Evolutionary conservation across 2,113 vertebrate species (phyloP), one percentile per base, ranked within the genome.

Genomic region (Nansenia antarctica): DNA sequence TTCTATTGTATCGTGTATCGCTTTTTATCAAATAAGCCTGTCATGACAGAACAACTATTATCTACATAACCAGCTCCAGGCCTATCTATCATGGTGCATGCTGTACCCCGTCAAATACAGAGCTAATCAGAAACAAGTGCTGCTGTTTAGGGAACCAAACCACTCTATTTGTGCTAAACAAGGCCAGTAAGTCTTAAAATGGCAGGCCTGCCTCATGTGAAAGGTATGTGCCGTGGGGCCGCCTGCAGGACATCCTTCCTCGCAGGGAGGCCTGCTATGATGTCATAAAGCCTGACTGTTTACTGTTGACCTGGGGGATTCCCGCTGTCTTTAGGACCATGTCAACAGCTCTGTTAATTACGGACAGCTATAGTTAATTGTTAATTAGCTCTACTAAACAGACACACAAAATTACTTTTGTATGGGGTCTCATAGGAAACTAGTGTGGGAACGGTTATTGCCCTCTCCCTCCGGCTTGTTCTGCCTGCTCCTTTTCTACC

Each of bases 121-220:
- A 1, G 62, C 54, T 92, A 92, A 92, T 91, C 78, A 90, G 77
- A 85, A 91, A 78, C 90, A 90, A n/a, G 89, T 30, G 54, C 76
- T 78, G 81, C 70, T 62, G 80, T 71, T 78, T 55, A 85, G 82
- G 75, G 74, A 84, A 79, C 63, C 61, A 32, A 74, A 79, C 70
- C 61, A n/a, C 80, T 78, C 70, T 20, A 61, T 77, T 62, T 75
- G 78, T 83, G 65, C 80, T 78, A 72, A 85, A 87, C 84, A 83
- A 80, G 71, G 73, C 68, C 74, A 78, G 72, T 60, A 52, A 66
- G 79, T 72, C 79, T 84, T 80, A 84, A 82, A 86, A 82, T 60
- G 78, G 85, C 67, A 84, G 73, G 71, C 75, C 67, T 84, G 77
- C 79, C 42, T 87, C 84, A 83, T 82, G 77, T 83, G 74, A 77